phyloP scores from a whole-genome alignment of 2,797 vertebrate genomes.

The Streptopelia turtur region DNA sequence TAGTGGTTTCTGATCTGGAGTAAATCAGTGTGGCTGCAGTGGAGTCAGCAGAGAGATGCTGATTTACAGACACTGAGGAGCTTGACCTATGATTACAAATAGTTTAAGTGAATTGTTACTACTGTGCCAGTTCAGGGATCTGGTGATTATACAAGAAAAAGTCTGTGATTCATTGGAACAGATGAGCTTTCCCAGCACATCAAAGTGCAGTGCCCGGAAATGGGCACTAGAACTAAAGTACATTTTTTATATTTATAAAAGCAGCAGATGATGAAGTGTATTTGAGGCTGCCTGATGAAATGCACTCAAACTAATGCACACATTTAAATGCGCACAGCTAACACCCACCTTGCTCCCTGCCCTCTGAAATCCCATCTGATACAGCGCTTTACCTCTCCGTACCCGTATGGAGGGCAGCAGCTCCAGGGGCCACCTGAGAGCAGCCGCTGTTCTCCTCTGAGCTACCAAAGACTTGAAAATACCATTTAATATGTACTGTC shows the following conservation, averaged over 20 bases:
- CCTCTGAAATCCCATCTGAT: background rate
- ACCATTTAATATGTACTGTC: background rate
- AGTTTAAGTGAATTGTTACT: background rate
- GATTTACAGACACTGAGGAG: background rate
- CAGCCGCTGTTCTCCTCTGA: background rate
- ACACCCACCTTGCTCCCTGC: background rate
- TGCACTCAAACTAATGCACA: background rate
- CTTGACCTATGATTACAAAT: background rate
- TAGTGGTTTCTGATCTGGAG: background rate
- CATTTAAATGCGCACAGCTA: no score
- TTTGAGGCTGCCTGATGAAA: background rate
- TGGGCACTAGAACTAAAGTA: background rate
- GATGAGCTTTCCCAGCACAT: background rate
- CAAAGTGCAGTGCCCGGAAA: background rate
- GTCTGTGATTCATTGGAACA: background rate
- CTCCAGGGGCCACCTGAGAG: no score
- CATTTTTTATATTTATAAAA: background rate
- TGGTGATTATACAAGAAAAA: background rate
- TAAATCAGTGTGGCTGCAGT: background rate
- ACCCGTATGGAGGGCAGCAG: accelerated
- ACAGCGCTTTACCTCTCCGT: background rate
- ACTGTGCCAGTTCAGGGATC: background rate
- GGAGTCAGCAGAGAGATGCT: slow-evolving; percentile 1
- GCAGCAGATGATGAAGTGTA: accelerated
- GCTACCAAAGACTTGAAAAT: background rate